Evolutionary conservation across 2,797 vertebrate genomes (phyloP), one percentile per base, ranked within the genome.

Genomic region (Megaceryle alcyon): DNA sequence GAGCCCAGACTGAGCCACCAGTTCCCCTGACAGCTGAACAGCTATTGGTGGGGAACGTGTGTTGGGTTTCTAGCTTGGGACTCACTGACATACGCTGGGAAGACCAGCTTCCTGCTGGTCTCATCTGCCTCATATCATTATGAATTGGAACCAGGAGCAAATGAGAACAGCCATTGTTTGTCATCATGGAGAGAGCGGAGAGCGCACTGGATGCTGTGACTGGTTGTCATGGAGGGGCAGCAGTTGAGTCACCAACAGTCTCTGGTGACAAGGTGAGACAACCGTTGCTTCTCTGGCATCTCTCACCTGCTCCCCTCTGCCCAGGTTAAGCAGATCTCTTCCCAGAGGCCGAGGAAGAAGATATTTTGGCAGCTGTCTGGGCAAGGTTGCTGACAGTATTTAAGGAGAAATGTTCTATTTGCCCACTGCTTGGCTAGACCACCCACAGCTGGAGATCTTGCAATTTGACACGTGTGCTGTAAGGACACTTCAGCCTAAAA

Each of bases 51-150:
- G 37, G 56, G 66, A 56, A 56, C 0, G 4, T 1, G 35, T 15
- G 26, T 1, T 43, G 25, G 51, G 46, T 44, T 71, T 64, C 69
- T 28, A 41, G 25, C 41, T 51, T 11, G 4, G 54, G 61, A 73
- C 31, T 60, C 0, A 3, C 25, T 9, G 46, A 82, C 33, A 56
- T 7, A 2, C 1, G 14, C 39, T 21, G 41, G 0, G 1, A 26
- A 37, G 81, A 9, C 7, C 54, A 82, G 63, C 46, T 84, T 87
- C 59, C 51, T 1, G 2, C 51, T 48, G 43, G 6, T 20, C 59
- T 70, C 23, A 17, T 80, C 81, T 48, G 76, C 69, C 43, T 66
- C 64, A 18, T 44, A 44, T 44, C 18, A 18, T 18, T 44, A 20
- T 1, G 4, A 43, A 44, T 65, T 0, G 3, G 33, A 85, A 25